Percentiles rank a stretch among this genome's conserved stretches.
phyloP scores from a whole-genome alignment of 2,113 vertebrate genomes.

The Aplodontia rufa region DNA sequence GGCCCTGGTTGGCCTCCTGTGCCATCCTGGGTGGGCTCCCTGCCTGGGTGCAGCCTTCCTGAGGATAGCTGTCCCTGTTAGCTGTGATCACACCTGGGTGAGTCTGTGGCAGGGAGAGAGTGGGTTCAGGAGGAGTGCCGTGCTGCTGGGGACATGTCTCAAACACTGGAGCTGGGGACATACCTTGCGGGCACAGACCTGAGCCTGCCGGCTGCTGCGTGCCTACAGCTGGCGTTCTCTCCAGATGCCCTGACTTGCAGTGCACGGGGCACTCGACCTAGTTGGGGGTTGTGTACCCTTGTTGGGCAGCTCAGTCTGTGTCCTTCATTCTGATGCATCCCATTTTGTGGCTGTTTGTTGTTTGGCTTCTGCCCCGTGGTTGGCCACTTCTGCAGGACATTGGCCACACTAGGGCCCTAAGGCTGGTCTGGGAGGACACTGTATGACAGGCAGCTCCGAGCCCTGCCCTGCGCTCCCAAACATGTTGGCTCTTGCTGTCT shows the following conservation, averaged over 20 bases:
- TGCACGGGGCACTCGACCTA: too few species aligned
- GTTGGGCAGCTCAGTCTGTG: not conserved
- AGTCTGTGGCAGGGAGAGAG: not conserved
- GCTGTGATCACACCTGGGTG: accelerated
- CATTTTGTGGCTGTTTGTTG: not conserved
- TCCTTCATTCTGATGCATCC: not conserved
- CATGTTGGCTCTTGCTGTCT: too few species aligned
- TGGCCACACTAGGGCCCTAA: not conserved
- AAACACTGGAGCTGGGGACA: too few species aligned
- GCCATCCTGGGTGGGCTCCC: not conserved
- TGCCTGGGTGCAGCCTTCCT: not conserved
- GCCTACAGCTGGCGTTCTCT: not conserved
- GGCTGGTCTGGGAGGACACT: not conserved
- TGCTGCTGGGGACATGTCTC: not conserved
- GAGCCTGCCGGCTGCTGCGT: too few species aligned
- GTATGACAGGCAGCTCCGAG: too few species aligned
- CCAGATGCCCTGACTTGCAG: not conserved
- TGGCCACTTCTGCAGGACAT: too few species aligned
- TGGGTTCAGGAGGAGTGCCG: too few species aligned
- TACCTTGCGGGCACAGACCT: too few species aligned
- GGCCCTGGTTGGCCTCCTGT: too few species aligned
- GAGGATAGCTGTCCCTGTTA: not conserved
- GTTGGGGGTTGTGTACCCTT: too few species aligned
- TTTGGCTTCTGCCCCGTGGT: accelerated
- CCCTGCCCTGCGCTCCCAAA: not conserved